Conservation (phyloP, 2,888 invertebrate species). For the Drosophila infuscata region DNA sequence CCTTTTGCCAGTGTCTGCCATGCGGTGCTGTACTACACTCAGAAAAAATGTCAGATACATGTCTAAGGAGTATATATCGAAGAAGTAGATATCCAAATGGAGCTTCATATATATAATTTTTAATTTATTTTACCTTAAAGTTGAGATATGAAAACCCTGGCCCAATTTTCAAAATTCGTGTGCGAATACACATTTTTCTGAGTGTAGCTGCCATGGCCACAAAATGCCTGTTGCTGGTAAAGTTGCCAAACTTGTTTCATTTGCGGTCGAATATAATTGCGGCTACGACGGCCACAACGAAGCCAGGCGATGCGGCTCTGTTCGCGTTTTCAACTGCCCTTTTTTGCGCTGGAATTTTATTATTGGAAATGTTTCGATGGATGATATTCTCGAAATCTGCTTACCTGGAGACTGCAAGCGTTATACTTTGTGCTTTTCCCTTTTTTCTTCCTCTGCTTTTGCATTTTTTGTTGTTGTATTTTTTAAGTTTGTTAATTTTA, state of each 20-base stretch:
- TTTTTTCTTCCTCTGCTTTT: background rate
- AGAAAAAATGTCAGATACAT: background rate
- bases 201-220: constrained; percentile 53
- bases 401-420: constrained; percentile 31
- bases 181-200: background rate
- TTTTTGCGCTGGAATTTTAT: constrained; percentile 71
- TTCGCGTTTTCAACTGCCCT: constrained; percentile 53
- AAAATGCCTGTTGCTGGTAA: constrained; percentile 73
- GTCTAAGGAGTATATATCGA: too few relatives aligned
- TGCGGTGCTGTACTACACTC: constrained; percentile 27
- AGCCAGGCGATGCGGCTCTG: constrained; percentile 30
- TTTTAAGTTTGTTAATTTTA: constrained; percentile 26
- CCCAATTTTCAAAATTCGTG: background rate
- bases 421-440: constrained; percentile 8
- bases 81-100: too few relatives aligned
- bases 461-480: background rate
- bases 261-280: constrained; percentile 80
- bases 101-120: too few relatives aligned
- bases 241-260: constrained; percentile 81
- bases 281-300: constrained; percentile 42
- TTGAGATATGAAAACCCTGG: background rate
- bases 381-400: constrained; percentile 40
- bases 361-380: constrained; percentile 78
- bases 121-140: background rate
- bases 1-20: constrained; percentile 24